phyloP scores from a whole-genome alignment of 1,140 invertebrate species.

The Mycetomoellerius zeteki region DNA sequence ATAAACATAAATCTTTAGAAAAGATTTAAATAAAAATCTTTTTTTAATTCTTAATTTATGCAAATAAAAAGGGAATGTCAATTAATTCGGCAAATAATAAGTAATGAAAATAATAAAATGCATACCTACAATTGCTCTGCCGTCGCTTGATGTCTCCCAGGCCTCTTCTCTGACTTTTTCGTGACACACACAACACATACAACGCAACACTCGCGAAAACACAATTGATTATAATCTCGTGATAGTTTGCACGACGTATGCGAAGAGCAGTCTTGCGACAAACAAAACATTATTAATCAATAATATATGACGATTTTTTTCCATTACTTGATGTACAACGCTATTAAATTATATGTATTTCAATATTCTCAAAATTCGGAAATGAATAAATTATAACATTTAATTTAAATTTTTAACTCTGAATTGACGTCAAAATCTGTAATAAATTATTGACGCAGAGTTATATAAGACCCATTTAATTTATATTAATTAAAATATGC shows the following conservation, averaged over 20 bases:
- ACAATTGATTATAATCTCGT: background rate
- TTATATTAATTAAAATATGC: no score
- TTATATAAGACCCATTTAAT: no score
- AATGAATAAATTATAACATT: background rate
- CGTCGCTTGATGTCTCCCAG: background rate
- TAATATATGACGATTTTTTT: background rate
- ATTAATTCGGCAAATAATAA: no score
- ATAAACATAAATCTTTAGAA: no score
- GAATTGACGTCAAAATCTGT: no score
- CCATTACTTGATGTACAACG: background rate
- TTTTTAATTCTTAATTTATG: no score
- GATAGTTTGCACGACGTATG: background rate
- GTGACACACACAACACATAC: background rate
- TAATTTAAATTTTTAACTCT: no score
- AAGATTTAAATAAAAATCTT: no score
- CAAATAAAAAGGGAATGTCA: no score
- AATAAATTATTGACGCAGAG: no score
- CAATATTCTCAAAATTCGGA: background rate
- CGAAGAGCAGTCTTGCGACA: background rate
- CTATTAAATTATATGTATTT: background rate
- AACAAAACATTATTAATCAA: background rate
- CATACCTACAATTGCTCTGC: background rate
- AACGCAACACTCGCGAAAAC: background rate
- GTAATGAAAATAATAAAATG: background rate
- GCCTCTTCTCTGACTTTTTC: background rate